phyloP scores from a whole-genome alignment of 2,888 invertebrate genomes.

The Periphyllus acericola region DNA sequence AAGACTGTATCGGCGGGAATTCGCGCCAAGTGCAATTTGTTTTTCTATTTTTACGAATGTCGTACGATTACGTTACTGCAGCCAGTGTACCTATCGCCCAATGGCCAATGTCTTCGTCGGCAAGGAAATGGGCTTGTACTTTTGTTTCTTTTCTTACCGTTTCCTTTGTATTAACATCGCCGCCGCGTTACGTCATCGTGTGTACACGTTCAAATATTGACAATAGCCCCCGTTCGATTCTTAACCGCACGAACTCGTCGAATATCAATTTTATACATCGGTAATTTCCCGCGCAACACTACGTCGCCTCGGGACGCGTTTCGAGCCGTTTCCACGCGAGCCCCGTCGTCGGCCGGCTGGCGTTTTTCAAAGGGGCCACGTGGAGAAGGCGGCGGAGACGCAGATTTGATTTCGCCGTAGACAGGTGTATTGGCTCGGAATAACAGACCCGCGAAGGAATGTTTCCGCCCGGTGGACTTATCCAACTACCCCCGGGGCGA shows the following conservation, averaged over 20 bases:
- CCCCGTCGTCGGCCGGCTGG: slow-evolving; percentile 1
- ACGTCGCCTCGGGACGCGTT: neutral
- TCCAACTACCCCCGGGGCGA: neutral
- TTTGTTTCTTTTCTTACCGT: too few relatives aligned
- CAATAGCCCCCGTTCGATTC: too few relatives aligned
- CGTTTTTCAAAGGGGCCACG: slow-evolving; percentile 3
- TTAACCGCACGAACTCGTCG: neutral
- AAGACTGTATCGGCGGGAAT: too few relatives aligned
- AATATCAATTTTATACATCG: neutral
- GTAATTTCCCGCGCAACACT: neutral
- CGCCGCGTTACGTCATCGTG: too few relatives aligned
- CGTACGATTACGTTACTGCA: too few relatives aligned
- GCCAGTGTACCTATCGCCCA: too few relatives aligned
- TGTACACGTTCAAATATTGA: too few relatives aligned
- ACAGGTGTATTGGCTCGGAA: slow-evolving; percentile 34
- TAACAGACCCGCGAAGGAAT: slow-evolving; percentile 15
- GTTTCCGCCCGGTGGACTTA: slow-evolving; percentile 20
- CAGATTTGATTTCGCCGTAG: slow-evolving; percentile 20
- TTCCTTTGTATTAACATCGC: too few relatives aligned
- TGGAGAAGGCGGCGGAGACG: neutral
- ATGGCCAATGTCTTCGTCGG: too few relatives aligned
- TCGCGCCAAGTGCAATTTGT: too few relatives aligned
- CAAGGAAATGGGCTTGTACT: too few relatives aligned
- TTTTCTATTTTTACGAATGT: too few relatives aligned
- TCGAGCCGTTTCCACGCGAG: neutral